Percentiles rank a stretch among this genome's conserved stretches.
Conservation (phyloP, 2,113 vertebrate genomes). For the Montifringilla adamsi region DNA sequence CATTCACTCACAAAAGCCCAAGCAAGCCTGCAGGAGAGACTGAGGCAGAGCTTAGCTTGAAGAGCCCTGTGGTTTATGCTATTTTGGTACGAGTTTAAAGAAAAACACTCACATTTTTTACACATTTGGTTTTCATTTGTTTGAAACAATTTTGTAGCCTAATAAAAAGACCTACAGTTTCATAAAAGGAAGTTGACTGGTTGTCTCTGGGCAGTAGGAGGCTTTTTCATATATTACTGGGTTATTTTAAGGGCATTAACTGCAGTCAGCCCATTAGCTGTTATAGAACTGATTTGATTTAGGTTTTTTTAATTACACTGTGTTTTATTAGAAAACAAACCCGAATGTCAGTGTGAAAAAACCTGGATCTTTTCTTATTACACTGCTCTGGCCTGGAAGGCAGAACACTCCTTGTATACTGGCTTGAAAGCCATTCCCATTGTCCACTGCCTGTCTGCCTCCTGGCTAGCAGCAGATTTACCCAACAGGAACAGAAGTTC, state of each 20-base stretch:
- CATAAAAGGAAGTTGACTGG: slow-evolving; percentile 71
- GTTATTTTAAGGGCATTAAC: slow-evolving; percentile 68
- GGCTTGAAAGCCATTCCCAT: background rate
- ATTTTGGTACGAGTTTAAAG: background rate
- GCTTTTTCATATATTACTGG: slow-evolving; percentile 64
- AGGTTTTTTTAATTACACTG: background rate
- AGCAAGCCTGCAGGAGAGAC: background rate
- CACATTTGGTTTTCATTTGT: slow-evolving; percentile 74
- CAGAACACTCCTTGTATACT: background rate
- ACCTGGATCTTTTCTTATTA: background rate
- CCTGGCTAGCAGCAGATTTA: background rate
- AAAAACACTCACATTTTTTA: slow-evolving; percentile 11
- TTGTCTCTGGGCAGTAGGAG: slow-evolving; percentile 64
- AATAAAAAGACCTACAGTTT: slow-evolving; percentile 71
- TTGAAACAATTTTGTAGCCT: slow-evolving; percentile 68
- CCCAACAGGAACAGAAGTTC: background rate
- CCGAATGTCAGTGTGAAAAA: background rate
- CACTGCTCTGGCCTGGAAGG: background rate
- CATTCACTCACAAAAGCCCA: slow-evolving; percentile 36
- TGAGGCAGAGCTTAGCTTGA: background rate
- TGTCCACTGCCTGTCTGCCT: background rate
- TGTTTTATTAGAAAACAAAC: background rate
- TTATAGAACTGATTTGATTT: slow-evolving; percentile 33
- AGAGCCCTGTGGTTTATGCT: background rate
- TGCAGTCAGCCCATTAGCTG: background rate